Base-by-base conservation (phyloP, 2,888 invertebrate species). In the Idaea aversata region DNA sequence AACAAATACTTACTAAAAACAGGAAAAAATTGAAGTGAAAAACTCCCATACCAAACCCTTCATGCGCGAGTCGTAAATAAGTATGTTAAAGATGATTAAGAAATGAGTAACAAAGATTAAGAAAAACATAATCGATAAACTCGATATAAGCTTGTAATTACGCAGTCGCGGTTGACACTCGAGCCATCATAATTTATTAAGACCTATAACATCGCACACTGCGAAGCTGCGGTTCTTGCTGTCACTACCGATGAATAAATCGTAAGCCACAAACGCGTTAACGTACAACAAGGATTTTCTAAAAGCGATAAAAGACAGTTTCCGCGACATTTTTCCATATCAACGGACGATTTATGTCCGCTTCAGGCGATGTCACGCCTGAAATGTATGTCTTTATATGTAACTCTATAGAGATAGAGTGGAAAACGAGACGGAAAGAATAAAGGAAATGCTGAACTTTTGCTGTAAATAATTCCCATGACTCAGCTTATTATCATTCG, bases 161-260 rank as follows among this genome's bases (percentile, higher is more conserved):
- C 81, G 77, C 80, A 79, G 80, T 83, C 79, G 87, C 80, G 86
- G 88, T 88, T 90, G 90, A 87, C 86, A 90, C 84, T 80, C 75
- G 87, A 91, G 87, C 86, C 81, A 74, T 73, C 75, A 75, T 71
- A 74, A 77, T 73, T 75, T 78, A 75, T 76, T 83, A 83, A 81
- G 82, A 78, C 83, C 82, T 80, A 80, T 76, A 76, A 75, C 78
- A 79, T 87, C 87, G 81, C 86, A 87, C 77, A 77, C 77, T 81
- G 83, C 90, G 88, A 90, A 88, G 83, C 86, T 88, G 89, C 77
- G 88, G 88, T 86, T 83, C 77, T 83, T 80, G 76, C 75, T 77
- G 72, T 73, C 76, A 76, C 78, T 78, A 5, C 58, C 78, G 80
- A 84, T 81, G 81, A 81, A 82, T 85, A 84, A 80, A 72, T 66